Conservation (phyloP, 2,888 invertebrate species). For the Encarsia formosa region DNA sequence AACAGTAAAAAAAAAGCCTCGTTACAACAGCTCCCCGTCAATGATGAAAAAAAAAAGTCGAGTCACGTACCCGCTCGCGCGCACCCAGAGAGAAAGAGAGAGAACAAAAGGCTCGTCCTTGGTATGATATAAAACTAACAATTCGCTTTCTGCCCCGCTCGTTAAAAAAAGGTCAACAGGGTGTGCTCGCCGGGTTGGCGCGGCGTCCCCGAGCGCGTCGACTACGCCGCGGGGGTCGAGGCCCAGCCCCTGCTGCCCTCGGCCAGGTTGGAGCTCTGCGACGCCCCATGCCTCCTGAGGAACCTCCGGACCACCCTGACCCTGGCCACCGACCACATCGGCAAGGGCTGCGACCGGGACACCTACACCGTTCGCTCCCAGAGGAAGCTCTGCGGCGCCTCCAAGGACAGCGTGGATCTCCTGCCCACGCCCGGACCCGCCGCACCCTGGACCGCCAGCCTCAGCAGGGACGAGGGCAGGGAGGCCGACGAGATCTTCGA, state of each 20-base stretch:
- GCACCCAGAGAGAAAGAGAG: too few relatives aligned
- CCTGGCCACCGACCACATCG: slow-evolving; percentile 80
- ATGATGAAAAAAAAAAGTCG: too few relatives aligned
- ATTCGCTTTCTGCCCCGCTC: too few relatives aligned
- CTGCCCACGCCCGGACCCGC: slow-evolving; percentile 70
- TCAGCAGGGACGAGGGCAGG: slow-evolving; percentile 61
- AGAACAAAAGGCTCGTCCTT: too few relatives aligned
- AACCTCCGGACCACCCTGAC: slow-evolving; percentile 62
- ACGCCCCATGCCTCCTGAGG: slow-evolving; percentile 57
- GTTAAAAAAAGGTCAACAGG: slow-evolving; percentile 55
- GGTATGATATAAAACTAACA: too few relatives aligned
- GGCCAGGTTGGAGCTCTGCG: slow-evolving; percentile 65
- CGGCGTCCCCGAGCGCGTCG: slow-evolving; percentile 78
- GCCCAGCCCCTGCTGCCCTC: slow-evolving; percentile 76
- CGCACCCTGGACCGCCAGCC: slow-evolving; percentile 56
- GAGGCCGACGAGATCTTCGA: slow-evolving; percentile 90
- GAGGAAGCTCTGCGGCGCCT: slow-evolving; percentile 80
- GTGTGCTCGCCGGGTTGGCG: slow-evolving; percentile 53
- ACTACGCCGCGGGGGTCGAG: slow-evolving; percentile 77
- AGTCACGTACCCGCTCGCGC: too few relatives aligned
- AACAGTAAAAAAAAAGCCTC: too few relatives aligned
- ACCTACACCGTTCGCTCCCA: slow-evolving; percentile 84
- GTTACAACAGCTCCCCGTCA: too few relatives aligned
- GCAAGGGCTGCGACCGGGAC: slow-evolving; percentile 94
- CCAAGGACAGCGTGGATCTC: slow-evolving; percentile 79